A percentile compares a stretch with the other conserved stretches of the same genome.
Conservation (phyloP, 1,140 invertebrate species). For the Bombus consobrinus region DNA sequence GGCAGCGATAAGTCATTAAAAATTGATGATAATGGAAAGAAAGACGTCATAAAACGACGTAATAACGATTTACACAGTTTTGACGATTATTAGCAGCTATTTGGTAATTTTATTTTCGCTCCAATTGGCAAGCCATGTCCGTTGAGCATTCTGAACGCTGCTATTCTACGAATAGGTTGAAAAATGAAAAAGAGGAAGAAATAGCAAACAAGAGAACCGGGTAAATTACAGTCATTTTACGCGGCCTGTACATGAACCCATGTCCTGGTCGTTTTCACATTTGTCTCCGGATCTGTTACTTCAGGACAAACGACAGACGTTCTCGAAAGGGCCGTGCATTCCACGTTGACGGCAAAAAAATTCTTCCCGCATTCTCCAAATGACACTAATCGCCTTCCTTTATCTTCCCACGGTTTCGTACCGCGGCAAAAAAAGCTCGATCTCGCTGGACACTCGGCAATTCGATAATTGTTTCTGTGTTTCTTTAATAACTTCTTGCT, state of each 20-base stretch:
- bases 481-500: slow-evolving; percentile 70
- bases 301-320: slow-evolving; percentile 51
- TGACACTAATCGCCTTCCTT: slow-evolving; percentile 83
- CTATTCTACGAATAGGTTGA: slow-evolving; percentile 1
- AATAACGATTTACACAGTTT: neutral
- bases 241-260: slow-evolving; percentile 36
- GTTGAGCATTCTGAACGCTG: neutral
- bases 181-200: neutral
- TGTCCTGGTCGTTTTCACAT: slow-evolving; percentile 46
- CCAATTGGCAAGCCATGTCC: neutral
- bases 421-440: slow-evolving; percentile 41
- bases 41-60: neutral
- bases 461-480: slow-evolving; percentile 81
- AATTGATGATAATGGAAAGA: neutral
- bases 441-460: slow-evolving; percentile 64
- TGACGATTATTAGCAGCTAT: neutral
- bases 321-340: slow-evolving; percentile 70
- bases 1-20: no score
- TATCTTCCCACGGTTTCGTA: slow-evolving; percentile 81
- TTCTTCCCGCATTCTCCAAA: slow-evolving; percentile 78
- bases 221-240: slow-evolving; percentile 45
- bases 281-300: slow-evolving; percentile 38
- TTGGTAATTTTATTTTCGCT: neutral
- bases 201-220: neutral
- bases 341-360: slow-evolving; percentile 73